Conservation (phyloP, 2,888 invertebrate species). For the Hedychridium roseum region DNA sequence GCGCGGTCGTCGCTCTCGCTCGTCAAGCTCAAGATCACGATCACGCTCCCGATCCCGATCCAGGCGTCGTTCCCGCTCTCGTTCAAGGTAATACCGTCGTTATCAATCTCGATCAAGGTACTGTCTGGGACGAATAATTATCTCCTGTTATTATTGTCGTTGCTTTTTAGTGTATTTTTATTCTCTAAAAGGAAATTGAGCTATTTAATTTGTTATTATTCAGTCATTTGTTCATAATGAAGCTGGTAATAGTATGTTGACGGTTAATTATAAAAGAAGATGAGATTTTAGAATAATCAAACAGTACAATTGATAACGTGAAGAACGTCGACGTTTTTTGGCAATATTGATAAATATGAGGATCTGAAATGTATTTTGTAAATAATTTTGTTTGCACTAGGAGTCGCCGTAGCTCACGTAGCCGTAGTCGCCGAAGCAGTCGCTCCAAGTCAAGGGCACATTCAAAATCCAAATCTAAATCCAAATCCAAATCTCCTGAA, state of each 20-base stretch:
- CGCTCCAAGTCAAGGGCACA: constrained; percentile 71
- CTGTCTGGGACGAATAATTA: constrained; percentile 19
- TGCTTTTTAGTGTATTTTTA: too few species aligned
- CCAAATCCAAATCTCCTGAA: constrained; percentile 72
- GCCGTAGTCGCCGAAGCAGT: constrained; percentile 68
- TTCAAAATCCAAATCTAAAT: constrained; percentile 79
- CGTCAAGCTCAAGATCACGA: constrained; percentile 77
- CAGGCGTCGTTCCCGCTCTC: constrained; percentile 71
- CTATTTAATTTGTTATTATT: too few species aligned
- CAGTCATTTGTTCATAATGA: too few species aligned
- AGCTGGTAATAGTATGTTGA: too few species aligned
- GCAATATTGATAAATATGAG: too few species aligned
- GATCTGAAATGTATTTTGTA: too few species aligned
- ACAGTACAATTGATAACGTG: too few species aligned
- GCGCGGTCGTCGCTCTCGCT: constrained; percentile 74
- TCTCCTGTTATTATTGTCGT: too few species aligned
- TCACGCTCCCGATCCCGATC: constrained; percentile 74
- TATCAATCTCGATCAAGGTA: constrained; percentile 52
- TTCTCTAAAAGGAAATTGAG: too few species aligned
- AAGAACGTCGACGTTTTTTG: too few species aligned
- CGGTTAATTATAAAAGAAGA: too few species aligned
- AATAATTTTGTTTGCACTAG: constrained; percentile 46
- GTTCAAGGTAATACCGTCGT: constrained; percentile 64
- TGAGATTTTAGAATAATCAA: too few species aligned
- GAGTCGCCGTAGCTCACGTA: constrained; percentile 65